Base-by-base conservation (phyloP, 2,797 vertebrate species). In the Mormyrus proboscirostris region DNA sequence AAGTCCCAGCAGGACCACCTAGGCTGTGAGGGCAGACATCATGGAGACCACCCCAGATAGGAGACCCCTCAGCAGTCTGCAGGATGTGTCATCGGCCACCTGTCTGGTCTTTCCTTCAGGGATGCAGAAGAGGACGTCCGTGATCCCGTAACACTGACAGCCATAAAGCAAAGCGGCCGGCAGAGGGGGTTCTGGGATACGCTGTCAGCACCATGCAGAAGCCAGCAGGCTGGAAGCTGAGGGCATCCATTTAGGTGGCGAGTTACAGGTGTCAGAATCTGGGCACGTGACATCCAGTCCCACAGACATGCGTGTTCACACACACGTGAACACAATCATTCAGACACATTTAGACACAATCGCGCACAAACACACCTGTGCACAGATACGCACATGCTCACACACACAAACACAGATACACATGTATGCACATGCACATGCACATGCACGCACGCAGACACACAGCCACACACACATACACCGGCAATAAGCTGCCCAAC, bases 1-100 rank as follows among this genome's bases (percentile, higher is more conserved):
- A 90, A 57, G 33, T 47, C 55, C 50, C 57, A 29, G 89, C 6
- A 65, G 29, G 89, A 90, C 89, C 89, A 90, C 87, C 87, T 85
- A 90, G 16, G 25, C 88, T 50, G 53, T 25, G 65, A 44, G 41
- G 49, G 33, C 29, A 7, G 38, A 44, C 79, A 10, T 50, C 82
- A 69, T 22, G 9, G 41, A 87, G 83, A 89, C 89, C 89, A 87
- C 89, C 89, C 59, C 85, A 49, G 16, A 85, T 12, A 83, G n/a
- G 38, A 69, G 49, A 57, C 85, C 10, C 50, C 14, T 12, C 8
- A 86, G 12, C 83, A 86, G 2, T 86, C 49, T 69, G 25, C 10
- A 69, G 83, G 5, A 41, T 55, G n/a, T 10, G 4, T 59, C 38
- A 88, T 88, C 41, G 44, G 76, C 25, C 12, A 84, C 47, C 38